phyloP scores from a whole-genome alignment of 2,113 vertebrate genomes.

The Leptobrachium leishanense region DNA sequence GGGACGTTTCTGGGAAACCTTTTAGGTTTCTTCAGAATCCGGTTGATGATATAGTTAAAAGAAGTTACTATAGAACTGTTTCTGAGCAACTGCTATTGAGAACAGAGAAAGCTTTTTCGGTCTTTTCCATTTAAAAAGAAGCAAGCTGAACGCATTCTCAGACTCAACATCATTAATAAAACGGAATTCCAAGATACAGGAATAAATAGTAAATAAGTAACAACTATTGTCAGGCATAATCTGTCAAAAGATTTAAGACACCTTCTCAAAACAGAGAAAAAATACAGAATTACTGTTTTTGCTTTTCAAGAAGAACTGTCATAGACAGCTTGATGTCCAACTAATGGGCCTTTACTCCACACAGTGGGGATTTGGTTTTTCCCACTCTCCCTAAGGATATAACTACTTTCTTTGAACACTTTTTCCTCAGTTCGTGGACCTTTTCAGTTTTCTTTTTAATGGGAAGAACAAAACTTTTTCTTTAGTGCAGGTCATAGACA shows the following conservation, averaged over 20 bases:
- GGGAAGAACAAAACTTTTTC: constrained; percentile 32
- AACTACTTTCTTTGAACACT: constrained; percentile 38
- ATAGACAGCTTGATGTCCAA: constrained; percentile 34
- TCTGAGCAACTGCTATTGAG: too few relatives aligned
- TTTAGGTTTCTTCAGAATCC: too few relatives aligned
- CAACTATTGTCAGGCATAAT: not conserved
- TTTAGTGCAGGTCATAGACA: constrained; percentile 24
- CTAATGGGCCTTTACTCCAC: constrained; percentile 33
- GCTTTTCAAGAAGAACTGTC: constrained; percentile 36
- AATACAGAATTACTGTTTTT: constrained; percentile 30
- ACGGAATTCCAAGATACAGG: not conserved
- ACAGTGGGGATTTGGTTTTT: constrained; percentile 37
- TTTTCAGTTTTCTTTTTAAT: constrained; percentile 45
- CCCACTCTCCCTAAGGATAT: constrained; percentile 23
- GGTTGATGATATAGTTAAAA: too few relatives aligned
- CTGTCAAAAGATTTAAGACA: constrained; percentile 2
- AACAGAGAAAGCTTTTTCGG: too few relatives aligned
- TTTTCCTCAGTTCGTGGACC: constrained; percentile 22
- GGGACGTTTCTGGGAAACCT: too few relatives aligned
- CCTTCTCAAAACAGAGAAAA: constrained; percentile 8
- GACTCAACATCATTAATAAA: too few relatives aligned
- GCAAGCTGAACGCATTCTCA: too few relatives aligned
- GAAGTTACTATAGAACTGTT: too few relatives aligned
- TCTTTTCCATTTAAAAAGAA: too few relatives aligned
- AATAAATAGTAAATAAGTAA: not conserved